These are phyloP conservation scores for Lamprotornis superbus DNA, from an alignment of 2,113 vertebrate genomes.

Conservation along the genomic window DNA sequence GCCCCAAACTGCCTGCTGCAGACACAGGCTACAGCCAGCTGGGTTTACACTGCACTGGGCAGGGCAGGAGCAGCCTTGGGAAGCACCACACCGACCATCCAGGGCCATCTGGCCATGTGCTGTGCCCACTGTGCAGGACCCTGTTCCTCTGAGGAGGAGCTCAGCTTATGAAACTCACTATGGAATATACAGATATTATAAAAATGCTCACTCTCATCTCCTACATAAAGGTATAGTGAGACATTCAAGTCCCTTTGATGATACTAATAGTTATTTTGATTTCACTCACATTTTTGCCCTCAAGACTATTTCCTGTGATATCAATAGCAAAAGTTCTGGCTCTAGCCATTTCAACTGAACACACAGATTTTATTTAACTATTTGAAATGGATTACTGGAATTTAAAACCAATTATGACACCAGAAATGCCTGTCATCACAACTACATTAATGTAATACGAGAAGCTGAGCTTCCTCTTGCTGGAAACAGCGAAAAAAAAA, in stretches of 20 bases:
- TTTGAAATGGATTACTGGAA: conserved; percentile 72
- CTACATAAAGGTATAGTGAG: conserved; percentile 34
- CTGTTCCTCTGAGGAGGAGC: not conserved
- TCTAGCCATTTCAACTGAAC: conserved; percentile 68
- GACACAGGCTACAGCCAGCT: rapidly evolving
- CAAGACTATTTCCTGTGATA: conserved; percentile 67
- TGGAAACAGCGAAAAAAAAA: not conserved
- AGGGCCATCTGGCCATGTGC: not conserved
- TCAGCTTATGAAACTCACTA: not conserved
- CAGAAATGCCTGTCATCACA: conserved; percentile 70
- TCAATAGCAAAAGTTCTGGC: conserved; percentile 66
- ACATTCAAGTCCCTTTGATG: conserved; percentile 55
- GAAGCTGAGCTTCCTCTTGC: conserved; percentile 63
- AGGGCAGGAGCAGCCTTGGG: not conserved
- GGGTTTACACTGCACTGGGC: rapidly evolving
- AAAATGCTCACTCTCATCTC: conserved; percentile 30
- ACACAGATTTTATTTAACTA: conserved; percentile 66
- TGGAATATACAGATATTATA: not conserved
- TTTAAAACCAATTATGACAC: conserved; percentile 76
- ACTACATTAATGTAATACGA: conserved; percentile 71
- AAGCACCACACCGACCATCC: not conserved
- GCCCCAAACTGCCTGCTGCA: rapidly evolving
- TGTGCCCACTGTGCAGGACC: not conserved
- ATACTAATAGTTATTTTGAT: conserved; percentile 68
- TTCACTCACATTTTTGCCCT: conserved; percentile 64